Percentiles rank a stretch among this genome's conserved stretches.
Evolutionary conservation across 2,888 invertebrate genomes (phyloP).

Genomic region (Torymus texanus): DNA sequence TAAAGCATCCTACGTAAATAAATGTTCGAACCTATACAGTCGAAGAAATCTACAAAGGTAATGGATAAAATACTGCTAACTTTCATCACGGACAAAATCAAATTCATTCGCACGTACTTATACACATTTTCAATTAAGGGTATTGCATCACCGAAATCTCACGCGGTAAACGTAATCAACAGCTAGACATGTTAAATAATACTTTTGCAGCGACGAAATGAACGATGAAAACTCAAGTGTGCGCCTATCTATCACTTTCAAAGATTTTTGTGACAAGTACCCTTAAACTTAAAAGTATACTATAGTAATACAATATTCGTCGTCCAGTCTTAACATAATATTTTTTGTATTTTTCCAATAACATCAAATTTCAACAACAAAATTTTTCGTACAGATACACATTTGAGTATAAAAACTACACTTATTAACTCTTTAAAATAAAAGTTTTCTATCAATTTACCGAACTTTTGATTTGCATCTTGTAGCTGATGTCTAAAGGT

Average conservation of each 20-base stretch:
- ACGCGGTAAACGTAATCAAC: conserved; percentile 15
- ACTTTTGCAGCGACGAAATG: conserved; percentile 9
- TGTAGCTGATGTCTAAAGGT: no score
- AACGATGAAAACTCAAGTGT: background rate
- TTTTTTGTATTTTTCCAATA: background rate
- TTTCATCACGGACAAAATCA: conserved; percentile 25
- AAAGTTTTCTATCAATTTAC: no score
- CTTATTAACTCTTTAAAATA: no score
- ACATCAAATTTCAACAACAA: background rate
- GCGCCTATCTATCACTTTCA: conserved; percentile 2
- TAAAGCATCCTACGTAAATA: conserved; percentile 37
- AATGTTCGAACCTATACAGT: conserved; percentile 7
- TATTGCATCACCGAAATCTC: conserved; percentile 34
- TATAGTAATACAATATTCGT: conserved; percentile 38
- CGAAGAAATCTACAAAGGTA: conserved; percentile 44
- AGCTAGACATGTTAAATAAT: conserved; percentile 22
- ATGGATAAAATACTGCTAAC: conserved; percentile 47
- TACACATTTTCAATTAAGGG: conserved; percentile 1
- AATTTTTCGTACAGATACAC: no score
- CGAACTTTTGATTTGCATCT: no score
- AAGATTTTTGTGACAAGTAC: conserved; percentile 38
- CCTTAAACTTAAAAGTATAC: conserved; percentile 26
- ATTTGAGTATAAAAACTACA: no score
- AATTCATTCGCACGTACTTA: conserved; percentile 12
- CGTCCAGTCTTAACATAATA: conserved; percentile 37